A percentile compares a stretch with the other conserved stretches of the same genome.
Conservation (phyloP, 2,888 invertebrate genomes). For the Rutpela maculata region DNA sequence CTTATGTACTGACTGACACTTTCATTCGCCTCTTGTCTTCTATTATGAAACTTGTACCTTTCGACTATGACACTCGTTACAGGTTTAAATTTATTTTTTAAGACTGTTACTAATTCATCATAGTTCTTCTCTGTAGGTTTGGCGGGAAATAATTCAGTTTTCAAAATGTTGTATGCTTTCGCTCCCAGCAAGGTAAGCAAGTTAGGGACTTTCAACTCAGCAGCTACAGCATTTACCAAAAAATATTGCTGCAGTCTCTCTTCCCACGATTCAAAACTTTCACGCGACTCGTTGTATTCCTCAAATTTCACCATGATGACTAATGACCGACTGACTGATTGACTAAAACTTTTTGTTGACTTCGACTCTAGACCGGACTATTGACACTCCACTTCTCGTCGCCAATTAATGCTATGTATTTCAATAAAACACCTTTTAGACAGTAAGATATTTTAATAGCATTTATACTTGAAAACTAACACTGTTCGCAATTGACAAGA, state of each 20-base stretch:
- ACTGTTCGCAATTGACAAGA: no score
- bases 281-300: neutral
- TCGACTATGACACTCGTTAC: neutral
- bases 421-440: no score
- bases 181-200: neutral
- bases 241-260: neutral
- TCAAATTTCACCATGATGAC: neutral
- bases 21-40: neutral
- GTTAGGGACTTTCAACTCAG: neutral
- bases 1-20: neutral
- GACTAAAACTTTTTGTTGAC: no score
- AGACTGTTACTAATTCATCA: neutral
- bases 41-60: neutral
- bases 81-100: neutral
- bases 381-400: no score
- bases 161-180: neutral
- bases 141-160: neutral
- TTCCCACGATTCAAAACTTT: neutral
- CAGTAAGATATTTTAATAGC: no score
- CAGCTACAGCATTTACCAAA: neutral
- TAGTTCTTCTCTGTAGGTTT: neutral
- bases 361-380: no score
- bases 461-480: no score
- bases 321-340: no score
- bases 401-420: no score